phyloP scores from a whole-genome alignment of 2,797 vertebrate species.

The Orestias chungarensis region DNA sequence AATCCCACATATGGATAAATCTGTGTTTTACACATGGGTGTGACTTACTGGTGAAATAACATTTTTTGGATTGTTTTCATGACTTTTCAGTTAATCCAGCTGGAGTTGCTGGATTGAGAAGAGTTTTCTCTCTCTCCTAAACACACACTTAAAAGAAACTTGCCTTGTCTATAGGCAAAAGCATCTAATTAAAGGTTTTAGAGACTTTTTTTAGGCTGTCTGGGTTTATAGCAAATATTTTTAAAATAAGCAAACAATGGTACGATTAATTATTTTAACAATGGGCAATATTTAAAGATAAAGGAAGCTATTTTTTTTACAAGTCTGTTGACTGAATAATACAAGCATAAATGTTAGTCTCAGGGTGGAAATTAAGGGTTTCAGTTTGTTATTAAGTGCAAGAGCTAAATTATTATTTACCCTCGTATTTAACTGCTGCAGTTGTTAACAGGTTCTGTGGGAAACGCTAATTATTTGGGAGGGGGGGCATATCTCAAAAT shows the following conservation, averaged over 20 bases:
- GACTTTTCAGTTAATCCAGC: conserved; percentile 2
- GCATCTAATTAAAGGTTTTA: background rate
- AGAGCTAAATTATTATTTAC: conserved; percentile 1
- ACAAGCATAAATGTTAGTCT: background rate
- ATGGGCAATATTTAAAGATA: background rate
- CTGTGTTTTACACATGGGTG: background rate
- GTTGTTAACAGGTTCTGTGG: background rate
- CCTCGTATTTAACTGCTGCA: background rate
- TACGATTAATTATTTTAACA: background rate
- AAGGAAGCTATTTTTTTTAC: background rate
- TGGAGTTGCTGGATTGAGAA: background rate
- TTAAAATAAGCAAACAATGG: background rate
- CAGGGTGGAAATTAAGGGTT: background rate
- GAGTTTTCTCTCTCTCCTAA: background rate
- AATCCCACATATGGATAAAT: background rate
- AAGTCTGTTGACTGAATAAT: background rate
- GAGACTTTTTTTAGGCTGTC: background rate
- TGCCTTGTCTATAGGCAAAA: background rate
- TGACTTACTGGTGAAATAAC: background rate
- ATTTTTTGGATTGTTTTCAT: background rate
- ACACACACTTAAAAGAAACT: background rate
- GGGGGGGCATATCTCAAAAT: conserved; percentile 6
- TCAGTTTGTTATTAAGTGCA: background rate
- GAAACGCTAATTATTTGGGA: conserved; percentile 1
- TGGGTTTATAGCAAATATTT: background rate